A percentile compares a stretch with the other conserved stretches of the same genome.
Conservation (phyloP, 2,797 vertebrate species). For the Falco novaeseelandiae region DNA sequence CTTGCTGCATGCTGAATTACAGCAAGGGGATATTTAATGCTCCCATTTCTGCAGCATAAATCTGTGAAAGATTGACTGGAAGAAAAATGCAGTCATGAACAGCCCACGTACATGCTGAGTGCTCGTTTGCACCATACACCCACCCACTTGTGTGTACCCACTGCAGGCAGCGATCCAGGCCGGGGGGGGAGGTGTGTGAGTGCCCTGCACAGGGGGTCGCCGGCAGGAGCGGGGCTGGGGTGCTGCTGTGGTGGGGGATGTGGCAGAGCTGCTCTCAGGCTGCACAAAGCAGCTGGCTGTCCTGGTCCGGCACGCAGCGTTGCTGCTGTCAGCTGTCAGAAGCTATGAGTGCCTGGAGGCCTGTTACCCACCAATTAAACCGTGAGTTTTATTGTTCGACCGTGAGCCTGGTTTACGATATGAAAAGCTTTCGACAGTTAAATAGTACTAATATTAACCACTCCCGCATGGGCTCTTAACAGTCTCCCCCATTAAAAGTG, state of each 20-base stretch:
- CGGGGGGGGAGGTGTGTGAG: not conserved
- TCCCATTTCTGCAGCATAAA: conserved; percentile 50
- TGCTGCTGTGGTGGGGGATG: rapidly evolving
- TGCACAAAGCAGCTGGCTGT: not conserved
- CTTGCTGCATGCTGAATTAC: conserved; percentile 71
- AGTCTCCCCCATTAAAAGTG: conserved; percentile 50
- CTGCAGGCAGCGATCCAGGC: not conserved
- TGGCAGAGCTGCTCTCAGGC: not conserved
- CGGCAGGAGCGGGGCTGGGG: rapidly evolving
- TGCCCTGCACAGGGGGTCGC: not conserved
- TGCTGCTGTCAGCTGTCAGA: conserved; percentile 60
- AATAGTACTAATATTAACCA: conserved; percentile 76
- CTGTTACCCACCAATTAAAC: conserved; percentile 71
- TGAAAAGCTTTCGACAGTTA: conserved; percentile 67
- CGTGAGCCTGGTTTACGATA: conserved; percentile 63
- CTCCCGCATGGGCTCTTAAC: conserved; percentile 64
- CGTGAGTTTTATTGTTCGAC: conserved; percentile 65
- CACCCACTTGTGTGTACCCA: rapidly evolving
- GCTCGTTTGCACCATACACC: rapidly evolving
- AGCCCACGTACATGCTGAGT: not conserved
- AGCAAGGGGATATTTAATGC: conserved; percentile 66
- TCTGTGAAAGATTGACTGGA: conserved; percentile 33
- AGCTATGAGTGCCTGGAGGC: conserved; percentile 63
- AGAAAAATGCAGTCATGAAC: not conserved
- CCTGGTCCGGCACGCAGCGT: not conserved